Conservation (phyloP, 2,113 vertebrate genomes). For the Athene noctua region DNA sequence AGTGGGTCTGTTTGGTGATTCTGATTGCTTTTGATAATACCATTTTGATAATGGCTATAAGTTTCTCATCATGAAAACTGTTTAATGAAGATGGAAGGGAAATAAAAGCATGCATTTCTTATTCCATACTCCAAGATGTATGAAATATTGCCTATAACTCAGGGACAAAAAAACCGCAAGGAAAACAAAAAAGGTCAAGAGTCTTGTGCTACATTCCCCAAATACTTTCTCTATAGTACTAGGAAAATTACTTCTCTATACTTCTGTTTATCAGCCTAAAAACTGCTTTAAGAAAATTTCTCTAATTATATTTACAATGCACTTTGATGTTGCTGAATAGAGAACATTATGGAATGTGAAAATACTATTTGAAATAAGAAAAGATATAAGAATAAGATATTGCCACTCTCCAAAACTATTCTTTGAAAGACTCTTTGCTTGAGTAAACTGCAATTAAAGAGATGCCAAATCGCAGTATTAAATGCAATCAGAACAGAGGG, state of each 20-base stretch:
- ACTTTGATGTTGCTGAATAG: not conserved
- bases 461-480: not conserved
- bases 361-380: not conserved
- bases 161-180: accelerated
- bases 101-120: not conserved
- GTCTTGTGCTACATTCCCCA: not conserved
- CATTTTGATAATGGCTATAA: not conserved
- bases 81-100: not conserved
- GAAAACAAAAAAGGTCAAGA: not conserved
- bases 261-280: not conserved
- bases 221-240: not conserved
- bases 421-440: not conserved
- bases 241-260: not conserved
- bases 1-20: not conserved
- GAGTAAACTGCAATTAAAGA: not conserved
- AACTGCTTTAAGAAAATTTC: not conserved
- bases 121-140: not conserved
- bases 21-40: not conserved
- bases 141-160: not conserved
- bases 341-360: not conserved
- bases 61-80: not conserved
- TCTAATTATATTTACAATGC: not conserved
- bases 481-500: not conserved
- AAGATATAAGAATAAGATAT: not conserved
- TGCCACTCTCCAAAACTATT: not conserved